Percentiles rank a stretch among this genome's conserved stretches.
Conservation (phyloP, 2,888 invertebrate species). For the Xanthorhoe designata region DNA sequence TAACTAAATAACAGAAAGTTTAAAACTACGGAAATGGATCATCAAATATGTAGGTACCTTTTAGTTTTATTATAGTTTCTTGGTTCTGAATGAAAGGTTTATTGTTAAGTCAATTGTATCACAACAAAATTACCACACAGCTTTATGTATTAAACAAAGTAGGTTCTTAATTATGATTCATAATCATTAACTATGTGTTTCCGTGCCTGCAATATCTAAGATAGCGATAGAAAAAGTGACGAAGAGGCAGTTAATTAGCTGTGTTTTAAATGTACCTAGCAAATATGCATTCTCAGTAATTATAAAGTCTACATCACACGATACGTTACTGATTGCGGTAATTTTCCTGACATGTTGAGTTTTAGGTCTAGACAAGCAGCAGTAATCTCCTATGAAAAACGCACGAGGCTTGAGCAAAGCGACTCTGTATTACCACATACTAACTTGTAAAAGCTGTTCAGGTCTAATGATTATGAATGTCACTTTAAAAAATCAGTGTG, state of each 20-base stretch:
- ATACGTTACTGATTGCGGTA: conserved; percentile 51
- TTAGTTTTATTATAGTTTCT: conserved; percentile 31
- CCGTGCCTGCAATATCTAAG: conserved; percentile 9
- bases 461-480: conserved; percentile 46
- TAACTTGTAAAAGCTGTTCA: conserved; percentile 40
- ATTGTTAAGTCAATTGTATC: conserved; percentile 3
- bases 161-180: conserved; percentile 16
- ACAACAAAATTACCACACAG: not conserved
- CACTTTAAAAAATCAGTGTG: conserved; percentile 39
- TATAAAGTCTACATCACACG: conserved; percentile 66
- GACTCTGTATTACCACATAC: conserved; percentile 18
- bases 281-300: conserved; percentile 56
- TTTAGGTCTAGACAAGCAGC: conserved; percentile 20
- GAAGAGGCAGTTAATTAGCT: conserved; percentile 59
- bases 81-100: conserved; percentile 10
- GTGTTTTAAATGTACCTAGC: conserved; percentile 63
- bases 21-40: conserved; percentile 34
- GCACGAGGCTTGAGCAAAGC: conserved; percentile 8
- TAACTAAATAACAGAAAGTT: conserved; percentile 49
- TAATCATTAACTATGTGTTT: conserved; percentile 17
- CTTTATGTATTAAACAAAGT: conserved; percentile 9
- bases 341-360: conserved; percentile 27
- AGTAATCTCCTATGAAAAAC: conserved; percentile 19
- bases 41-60: conserved; percentile 39
- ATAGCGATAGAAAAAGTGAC: conserved; percentile 44